Conservation (phyloP, 2,113 vertebrate species). For the Isurus oxyrinchus region DNA sequence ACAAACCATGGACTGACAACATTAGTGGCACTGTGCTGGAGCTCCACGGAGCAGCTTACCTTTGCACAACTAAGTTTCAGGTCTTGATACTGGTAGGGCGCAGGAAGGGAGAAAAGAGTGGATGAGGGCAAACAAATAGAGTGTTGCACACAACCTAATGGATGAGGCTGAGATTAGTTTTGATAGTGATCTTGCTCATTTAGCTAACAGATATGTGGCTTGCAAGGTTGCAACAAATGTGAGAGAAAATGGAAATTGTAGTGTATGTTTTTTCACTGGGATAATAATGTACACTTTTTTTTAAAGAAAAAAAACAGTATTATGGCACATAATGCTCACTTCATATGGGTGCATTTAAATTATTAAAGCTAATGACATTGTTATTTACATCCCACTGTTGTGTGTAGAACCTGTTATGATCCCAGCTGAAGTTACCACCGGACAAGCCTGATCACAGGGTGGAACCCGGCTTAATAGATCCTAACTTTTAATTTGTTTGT, state of each 20-base stretch:
- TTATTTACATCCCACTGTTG: not conserved
- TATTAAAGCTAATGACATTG: not conserved
- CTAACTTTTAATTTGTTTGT: too few species aligned
- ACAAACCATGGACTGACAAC: not conserved
- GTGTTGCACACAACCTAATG: not conserved
- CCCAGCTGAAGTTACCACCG: too few species aligned
- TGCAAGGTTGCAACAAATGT: too few species aligned
- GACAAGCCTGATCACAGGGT: too few species aligned
- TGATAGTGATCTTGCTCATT: not conserved
- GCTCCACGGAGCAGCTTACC: not conserved
- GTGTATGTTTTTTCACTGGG: too few species aligned
- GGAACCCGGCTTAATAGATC: too few species aligned
- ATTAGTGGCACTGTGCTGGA: not conserved
- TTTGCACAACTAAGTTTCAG: not conserved
- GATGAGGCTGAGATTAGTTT: not conserved
- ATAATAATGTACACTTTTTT: too few species aligned
- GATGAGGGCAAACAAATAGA: not conserved
- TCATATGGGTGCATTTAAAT: too few species aligned
- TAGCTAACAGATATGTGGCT: not conserved
- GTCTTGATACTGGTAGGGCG: not conserved
- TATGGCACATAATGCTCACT: too few species aligned
- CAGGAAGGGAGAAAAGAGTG: not conserved
- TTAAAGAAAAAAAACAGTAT: too few species aligned
- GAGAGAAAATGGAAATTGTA: too few species aligned
- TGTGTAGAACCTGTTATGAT: not conserved